phyloP scores from a whole-genome alignment of 2,113 vertebrate genomes.

The Grantiella picta region DNA sequence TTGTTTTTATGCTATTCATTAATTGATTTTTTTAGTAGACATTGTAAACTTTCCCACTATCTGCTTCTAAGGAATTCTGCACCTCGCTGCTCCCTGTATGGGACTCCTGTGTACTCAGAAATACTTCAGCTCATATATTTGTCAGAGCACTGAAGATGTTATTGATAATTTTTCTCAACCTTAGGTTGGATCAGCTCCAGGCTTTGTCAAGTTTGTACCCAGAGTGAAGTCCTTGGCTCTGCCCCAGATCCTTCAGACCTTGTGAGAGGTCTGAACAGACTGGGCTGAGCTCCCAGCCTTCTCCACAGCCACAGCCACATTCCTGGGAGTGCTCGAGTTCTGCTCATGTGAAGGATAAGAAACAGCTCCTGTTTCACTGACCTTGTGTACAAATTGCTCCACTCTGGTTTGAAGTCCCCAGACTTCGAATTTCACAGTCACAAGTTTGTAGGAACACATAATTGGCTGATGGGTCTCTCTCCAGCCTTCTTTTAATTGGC shows the following conservation, averaged over 20 bases:
- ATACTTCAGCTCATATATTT: neutral
- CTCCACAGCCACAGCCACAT: neutral
- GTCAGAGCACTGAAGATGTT: neutral
- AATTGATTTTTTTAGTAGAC: neutral
- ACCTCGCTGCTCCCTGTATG: neutral
- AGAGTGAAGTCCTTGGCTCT: neutral
- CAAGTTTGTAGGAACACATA: slow-evolving; percentile 99
- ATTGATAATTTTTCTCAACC: neutral
- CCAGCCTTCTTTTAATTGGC: slow-evolving; percentile 91
- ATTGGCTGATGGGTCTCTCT: slow-evolving; percentile 89
- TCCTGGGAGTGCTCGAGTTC: neutral
- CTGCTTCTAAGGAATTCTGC: neutral
- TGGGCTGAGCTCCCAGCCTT: neutral
- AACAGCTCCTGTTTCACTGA: slow-evolving; percentile 60
- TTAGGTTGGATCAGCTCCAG: neutral
- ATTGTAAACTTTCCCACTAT: neutral
- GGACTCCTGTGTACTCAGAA: neutral
- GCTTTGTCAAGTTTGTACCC: neutral
- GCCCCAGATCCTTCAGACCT: neutral
- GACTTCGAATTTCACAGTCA: slow-evolving; percentile 97
- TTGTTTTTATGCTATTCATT: neutral
- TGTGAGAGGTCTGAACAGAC: neutral
- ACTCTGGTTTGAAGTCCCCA: slow-evolving; percentile 98
- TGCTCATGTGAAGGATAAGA: neutral
- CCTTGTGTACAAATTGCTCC: slow-evolving; percentile 99